Conservation (phyloP, 1,140 invertebrate genomes). For the Lordiphosa stackelbergi region DNA sequence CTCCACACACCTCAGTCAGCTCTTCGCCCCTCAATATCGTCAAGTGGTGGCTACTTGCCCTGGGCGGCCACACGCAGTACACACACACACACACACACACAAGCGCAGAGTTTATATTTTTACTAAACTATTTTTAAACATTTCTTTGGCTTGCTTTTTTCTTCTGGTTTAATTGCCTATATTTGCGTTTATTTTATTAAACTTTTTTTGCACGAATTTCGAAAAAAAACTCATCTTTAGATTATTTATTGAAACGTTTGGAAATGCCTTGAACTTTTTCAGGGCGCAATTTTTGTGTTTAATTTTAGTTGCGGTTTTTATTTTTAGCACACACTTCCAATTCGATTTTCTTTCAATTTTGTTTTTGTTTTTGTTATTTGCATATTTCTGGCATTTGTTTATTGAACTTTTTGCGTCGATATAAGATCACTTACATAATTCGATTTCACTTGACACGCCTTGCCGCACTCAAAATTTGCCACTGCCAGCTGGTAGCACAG, state of each 20-base stretch:
- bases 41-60: slow-evolving; percentile 31
- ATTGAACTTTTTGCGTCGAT: slow-evolving; percentile 33
- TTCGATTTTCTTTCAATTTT: slow-evolving; percentile 27
- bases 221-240: slow-evolving; percentile 21
- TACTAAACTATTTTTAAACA: slow-evolving; percentile 64
- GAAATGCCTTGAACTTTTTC: slow-evolving; percentile 50
- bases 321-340: slow-evolving; percentile 49
- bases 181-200: slow-evolving; percentile 44
- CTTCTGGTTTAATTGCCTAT: slow-evolving; percentile 33
- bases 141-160: slow-evolving; percentile 39
- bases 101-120: slow-evolving; percentile 35
- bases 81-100: slow-evolving; percentile 22
- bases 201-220: slow-evolving; percentile 16
- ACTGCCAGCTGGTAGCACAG: slow-evolving; percentile 63
- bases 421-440: slow-evolving; percentile 64
- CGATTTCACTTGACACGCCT: slow-evolving; percentile 50
- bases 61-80: slow-evolving; percentile 37
- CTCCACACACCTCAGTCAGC: not conserved
- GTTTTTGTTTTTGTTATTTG: not conserved
- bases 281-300: slow-evolving; percentile 24
- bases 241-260: slow-evolving; percentile 32
- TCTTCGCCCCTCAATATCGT: slow-evolving; percentile 10
- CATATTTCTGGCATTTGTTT: slow-evolving; percentile 16
- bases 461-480: slow-evolving; percentile 63
- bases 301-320: slow-evolving; percentile 51